Evolutionary conservation across 2,888 invertebrate genomes (phyloP).

Genomic region (Lypha dubia): DNA sequence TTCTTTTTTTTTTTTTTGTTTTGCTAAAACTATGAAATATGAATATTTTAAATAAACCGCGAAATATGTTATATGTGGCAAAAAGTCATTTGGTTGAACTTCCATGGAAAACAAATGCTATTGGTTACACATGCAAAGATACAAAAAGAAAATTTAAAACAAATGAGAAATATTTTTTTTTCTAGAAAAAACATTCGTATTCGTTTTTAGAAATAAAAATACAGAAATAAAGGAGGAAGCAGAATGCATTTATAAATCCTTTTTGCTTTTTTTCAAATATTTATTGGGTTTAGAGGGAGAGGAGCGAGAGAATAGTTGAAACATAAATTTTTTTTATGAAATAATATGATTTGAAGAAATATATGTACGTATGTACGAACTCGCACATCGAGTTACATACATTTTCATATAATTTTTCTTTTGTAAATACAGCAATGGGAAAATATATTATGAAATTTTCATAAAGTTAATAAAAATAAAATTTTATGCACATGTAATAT

Average conservation of each 20-base stretch:
- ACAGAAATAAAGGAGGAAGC: slow-evolving; percentile 35
- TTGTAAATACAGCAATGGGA: not conserved
- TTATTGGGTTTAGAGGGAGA: not conserved
- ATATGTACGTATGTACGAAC: too few species aligned
- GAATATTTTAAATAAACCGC: slow-evolving; percentile 66
- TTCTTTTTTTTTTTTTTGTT: not conserved
- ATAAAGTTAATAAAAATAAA: slow-evolving; percentile 61
- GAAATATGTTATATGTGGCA: slow-evolving; percentile 59
- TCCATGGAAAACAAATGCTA: slow-evolving; percentile 62
- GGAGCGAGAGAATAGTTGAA: too few species aligned
- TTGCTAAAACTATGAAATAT: slow-evolving; percentile 58
- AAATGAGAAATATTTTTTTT: too few species aligned
- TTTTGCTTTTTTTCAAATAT: slow-evolving; percentile 24
- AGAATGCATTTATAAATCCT: slow-evolving; percentile 15
- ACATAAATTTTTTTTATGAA: too few species aligned
- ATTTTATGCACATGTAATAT: slow-evolving; percentile 62
- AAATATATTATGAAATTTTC: slow-evolving; percentile 63
- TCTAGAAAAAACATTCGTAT: slow-evolving; percentile 21
- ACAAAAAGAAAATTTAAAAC: not conserved
- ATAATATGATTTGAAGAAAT: too few species aligned
- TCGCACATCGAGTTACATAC: too few species aligned
- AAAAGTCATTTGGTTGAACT: slow-evolving; percentile 64
- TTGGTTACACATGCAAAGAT: slow-evolving; percentile 17
- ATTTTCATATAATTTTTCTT: slow-evolving; percentile 7
- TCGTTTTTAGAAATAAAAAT: slow-evolving; percentile 7